Evolutionary conservation across 2,113 vertebrate species (phyloP), one percentile per base, ranked within the genome.

Genomic region (Orthonyx spaldingii): DNA sequence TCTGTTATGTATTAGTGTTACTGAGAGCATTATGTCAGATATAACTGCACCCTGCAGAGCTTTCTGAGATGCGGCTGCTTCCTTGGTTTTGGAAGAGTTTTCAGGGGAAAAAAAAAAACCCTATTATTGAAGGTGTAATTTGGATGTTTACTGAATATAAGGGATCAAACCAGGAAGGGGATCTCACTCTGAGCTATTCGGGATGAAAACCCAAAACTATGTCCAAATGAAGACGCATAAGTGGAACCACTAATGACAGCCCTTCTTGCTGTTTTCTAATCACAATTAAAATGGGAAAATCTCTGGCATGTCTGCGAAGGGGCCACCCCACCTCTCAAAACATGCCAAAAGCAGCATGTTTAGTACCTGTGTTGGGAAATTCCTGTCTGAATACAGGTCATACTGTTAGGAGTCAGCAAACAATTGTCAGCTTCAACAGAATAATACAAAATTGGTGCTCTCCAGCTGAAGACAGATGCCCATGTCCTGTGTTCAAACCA

Each of bases 111-210:
- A n/a, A n/a, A 42, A n/a, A 18, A 81, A 42, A 21, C 3, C 3
- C 3, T 18, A 0, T 41, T 30, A 5, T 5, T 69, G 11, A 33
- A 89, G 49, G 44, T 11, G 16, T 1, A 27, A 3, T 79, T 70
- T 32, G 59, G 35, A 5, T 35, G 24, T 47, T 85, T 41, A 6
- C 3, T 47, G 46, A 35, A 27, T 17, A 16, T 16, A 2, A 0
- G 1, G 3, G 21, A 32, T 39, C 18, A 35, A 63, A 50, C 4
- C 6, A 50, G 16, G 32, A 33, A 65, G 65, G 14, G 7, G 59
- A 64, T 68, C 28, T 85, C 16, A 4, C 16, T 39, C 68, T n/a
- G 17, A 19, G 23, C 1, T 70, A 1, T 39, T 74, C 27, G 44
- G 35, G 33, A 22, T 66, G 11, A 35, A 90, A 84, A 42, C 18